Evolutionary conservation across 2,113 vertebrate genomes (phyloP).

Genomic region (Poecilia latipinna): DNA sequence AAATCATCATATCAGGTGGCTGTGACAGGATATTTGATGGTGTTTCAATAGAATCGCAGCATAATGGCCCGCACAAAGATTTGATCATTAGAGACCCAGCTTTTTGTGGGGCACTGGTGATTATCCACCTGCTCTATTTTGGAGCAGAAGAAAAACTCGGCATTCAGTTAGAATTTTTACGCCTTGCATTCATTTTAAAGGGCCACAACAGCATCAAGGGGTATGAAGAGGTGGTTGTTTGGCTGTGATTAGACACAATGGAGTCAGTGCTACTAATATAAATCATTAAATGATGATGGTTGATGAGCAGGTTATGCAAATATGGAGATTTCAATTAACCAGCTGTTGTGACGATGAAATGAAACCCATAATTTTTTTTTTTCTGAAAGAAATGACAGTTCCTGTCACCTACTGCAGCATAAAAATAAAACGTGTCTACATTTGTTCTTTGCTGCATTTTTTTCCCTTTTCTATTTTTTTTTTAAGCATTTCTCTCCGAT

Average conservation of each 20-base stretch:
- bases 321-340: conserved; percentile 10
- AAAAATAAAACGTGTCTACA: background rate
- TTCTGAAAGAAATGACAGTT: background rate
- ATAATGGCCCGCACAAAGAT: conserved; percentile 62
- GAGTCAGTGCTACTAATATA: conserved; percentile 36
- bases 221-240: conserved; percentile 37
- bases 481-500: too few species aligned
- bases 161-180: conserved; percentile 49
- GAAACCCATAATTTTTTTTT: background rate
- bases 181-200: conserved; percentile 42
- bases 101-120: conserved; percentile 54
- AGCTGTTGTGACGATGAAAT: background rate
- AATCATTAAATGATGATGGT: conserved; percentile 21
- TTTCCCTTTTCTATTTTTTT: too few species aligned
- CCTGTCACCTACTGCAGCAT: background rate
- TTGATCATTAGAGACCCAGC: conserved; percentile 61
- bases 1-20: conserved; percentile 54
- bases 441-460: too few species aligned
- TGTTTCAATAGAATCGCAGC: conserved; percentile 44
- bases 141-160: conserved; percentile 34
- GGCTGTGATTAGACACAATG: conserved; percentile 33
- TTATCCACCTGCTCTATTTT: conserved; percentile 66
- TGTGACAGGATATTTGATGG: conserved; percentile 51
- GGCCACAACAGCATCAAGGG: conserved; percentile 44
- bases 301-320: conserved; percentile 43